Evolutionary conservation across 1,140 invertebrate genomes (phyloP).

Genomic region (Pantala flavescens): DNA sequence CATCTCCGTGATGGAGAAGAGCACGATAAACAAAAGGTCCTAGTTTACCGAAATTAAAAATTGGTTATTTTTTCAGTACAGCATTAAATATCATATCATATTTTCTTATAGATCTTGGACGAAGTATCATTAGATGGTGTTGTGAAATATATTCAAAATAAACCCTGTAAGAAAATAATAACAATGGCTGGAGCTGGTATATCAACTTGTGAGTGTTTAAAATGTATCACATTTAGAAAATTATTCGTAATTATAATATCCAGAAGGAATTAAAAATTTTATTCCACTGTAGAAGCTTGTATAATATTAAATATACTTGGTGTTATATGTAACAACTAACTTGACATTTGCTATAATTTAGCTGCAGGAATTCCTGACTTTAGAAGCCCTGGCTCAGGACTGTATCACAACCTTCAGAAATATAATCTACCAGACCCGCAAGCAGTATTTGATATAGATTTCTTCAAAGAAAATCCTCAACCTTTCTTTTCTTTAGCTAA

Average conservation of each 20-base stretch:
- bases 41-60: background rate
- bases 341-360: constrained; percentile 35
- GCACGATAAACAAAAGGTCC: background rate
- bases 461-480: constrained; percentile 67
- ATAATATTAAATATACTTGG: too few relatives aligned
- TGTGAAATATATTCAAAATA: constrained; percentile 57
- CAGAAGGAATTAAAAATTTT: too few relatives aligned
- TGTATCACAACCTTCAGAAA: constrained; percentile 87
- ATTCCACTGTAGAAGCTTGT: too few relatives aligned
- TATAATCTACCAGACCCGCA: constrained; percentile 89
- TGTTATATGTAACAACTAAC: too few relatives aligned
- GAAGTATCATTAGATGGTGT: constrained; percentile 55
- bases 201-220: constrained; percentile 73
- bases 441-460: constrained; percentile 87
- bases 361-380: constrained; percentile 93
- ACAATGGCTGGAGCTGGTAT: constrained; percentile 91
- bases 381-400: constrained; percentile 76
- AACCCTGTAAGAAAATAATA: constrained; percentile 74
- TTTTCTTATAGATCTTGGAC: constrained; percentile 34
- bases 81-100: background rate
- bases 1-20: background rate
- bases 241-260: too few relatives aligned
- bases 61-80: too few relatives aligned
- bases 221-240: too few relatives aligned
- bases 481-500: constrained; percentile 81